Percentiles rank a stretch among this genome's conserved stretches.
phyloP scores from a whole-genome alignment of 2,113 vertebrate species.

The Bombycilla garrulus region DNA sequence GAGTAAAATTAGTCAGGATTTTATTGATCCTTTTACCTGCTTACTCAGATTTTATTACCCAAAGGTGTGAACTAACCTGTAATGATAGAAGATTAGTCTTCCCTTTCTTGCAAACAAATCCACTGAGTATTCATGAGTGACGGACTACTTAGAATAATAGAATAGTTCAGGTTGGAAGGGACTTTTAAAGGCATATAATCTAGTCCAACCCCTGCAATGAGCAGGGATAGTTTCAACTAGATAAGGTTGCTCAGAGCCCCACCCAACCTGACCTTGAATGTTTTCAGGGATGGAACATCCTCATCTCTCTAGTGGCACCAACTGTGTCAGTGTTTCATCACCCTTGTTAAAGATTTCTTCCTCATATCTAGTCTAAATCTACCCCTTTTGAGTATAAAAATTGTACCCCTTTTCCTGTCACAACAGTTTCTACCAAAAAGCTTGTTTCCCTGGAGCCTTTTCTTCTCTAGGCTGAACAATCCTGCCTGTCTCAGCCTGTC shows the following conservation, averaged over 20 bases:
- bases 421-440: background rate
- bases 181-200: background rate
- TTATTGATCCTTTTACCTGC: background rate
- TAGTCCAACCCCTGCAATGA: background rate
- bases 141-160: background rate
- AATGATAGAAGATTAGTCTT: background rate
- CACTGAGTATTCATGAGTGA: background rate
- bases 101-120: background rate
- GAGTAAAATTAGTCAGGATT: background rate
- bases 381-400: background rate
- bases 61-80: background rate
- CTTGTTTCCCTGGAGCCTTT: background rate
- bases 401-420: background rate
- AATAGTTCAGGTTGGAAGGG: background rate
- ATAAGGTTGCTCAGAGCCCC: background rate
- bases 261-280: background rate
- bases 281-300: background rate
- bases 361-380: background rate
- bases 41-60: background rate
- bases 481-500: background rate
- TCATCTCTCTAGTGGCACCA: background rate
- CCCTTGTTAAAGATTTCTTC: background rate
- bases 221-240: background rate
- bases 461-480: background rate
- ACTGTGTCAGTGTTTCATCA: background rate